Base-by-base conservation (phyloP, 2,113 vertebrate species). In the Odontesthes bonariensis region DNA sequence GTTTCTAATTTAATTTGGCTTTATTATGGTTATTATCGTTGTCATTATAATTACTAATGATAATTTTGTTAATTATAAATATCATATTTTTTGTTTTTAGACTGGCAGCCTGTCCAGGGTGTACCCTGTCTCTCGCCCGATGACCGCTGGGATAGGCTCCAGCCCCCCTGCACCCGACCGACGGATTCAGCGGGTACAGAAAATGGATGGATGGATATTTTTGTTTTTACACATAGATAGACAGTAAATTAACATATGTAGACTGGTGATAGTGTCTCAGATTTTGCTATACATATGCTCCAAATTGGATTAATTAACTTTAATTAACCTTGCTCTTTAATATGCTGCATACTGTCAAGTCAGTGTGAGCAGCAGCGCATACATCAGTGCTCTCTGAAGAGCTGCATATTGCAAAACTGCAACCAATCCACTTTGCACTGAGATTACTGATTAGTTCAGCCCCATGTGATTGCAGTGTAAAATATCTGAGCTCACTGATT, bases 391-490 rank as follows among this genome's bases (percentile, higher is more conserved):
- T 40, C 63, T 61, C 54, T 77, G 68, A 69, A 56, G 79, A 75
- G 55, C 56, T 73, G 79, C 86, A 88, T 68, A 11, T 63, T 66
- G 58, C 64, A 68, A 75, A 84, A 79, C 68, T 81, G 83, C 81
- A 79, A 87, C 69, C 70, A 61, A 69, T 85, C 74, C 81, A 61
- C 80, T 86, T 89, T 82, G 42, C 89, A 87, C 87, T 72, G 83
- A 90, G 84, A 88, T 92, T 79, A 73, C 82, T 88, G 91, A 93
- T 90, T 92, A 92, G 89, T 89, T 93, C 90, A 81, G 91, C 89
- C 92, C 83, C 72, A 42, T 81, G 82, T 80, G 86, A 92, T 91
- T 85, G 87, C 79, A 91, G 91, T 91, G 89, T 84, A 82, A 88
- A 92, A 92, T 91, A 82, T 92, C 85, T 60, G 46, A 67, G 83